A percentile compares a stretch with the other conserved stretches of the same genome.
These are phyloP conservation scores for Diplosoma virens DNA, from an alignment of 23 tunicate genomes.

Conservation along the genomic window DNA sequence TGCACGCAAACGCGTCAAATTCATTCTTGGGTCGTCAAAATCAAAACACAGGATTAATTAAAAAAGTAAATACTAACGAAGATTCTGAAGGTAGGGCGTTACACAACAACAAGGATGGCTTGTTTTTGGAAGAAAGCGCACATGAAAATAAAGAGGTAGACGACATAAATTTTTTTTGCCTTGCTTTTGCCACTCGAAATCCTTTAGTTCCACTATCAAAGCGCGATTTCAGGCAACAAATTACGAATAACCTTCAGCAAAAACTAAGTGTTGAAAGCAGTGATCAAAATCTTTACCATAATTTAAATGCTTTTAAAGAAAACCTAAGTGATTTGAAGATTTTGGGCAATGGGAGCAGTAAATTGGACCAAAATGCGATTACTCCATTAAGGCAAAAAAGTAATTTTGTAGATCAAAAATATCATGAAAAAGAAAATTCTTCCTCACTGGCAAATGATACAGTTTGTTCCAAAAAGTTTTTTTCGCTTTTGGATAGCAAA, in stretches of 20 bases:
- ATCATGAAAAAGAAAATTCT: background rate
- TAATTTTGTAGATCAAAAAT: no score
- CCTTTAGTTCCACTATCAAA: slow-evolving; percentile 79
- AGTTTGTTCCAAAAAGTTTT: no score
- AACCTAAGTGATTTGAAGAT: no score
- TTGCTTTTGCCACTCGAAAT: slow-evolving; percentile 60
- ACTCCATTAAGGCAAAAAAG: no score
- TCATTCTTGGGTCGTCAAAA: no score
- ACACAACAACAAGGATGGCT: slow-evolving; percentile 9
- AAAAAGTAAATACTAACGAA: slow-evolving; percentile 50
- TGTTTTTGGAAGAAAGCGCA: background rate
- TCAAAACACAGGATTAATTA: background rate
- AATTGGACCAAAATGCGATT: no score
- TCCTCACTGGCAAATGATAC: no score
- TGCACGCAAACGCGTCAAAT: background rate
- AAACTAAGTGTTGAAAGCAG: no score
- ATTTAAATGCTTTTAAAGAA: no score
- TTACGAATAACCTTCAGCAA: slow-evolving; percentile 10
- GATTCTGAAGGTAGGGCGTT: slow-evolving; percentile 28
- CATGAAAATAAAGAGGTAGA: slow-evolving; percentile 40
- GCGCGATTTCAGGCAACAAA: slow-evolving; percentile 50
- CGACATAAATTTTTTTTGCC: slow-evolving; percentile 74
- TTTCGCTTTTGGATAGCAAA: no score
- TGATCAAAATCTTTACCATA: no score
- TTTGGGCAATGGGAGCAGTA: no score